Conservation (phyloP, 2,888 invertebrate species). For the Chelonus formosanus region DNA sequence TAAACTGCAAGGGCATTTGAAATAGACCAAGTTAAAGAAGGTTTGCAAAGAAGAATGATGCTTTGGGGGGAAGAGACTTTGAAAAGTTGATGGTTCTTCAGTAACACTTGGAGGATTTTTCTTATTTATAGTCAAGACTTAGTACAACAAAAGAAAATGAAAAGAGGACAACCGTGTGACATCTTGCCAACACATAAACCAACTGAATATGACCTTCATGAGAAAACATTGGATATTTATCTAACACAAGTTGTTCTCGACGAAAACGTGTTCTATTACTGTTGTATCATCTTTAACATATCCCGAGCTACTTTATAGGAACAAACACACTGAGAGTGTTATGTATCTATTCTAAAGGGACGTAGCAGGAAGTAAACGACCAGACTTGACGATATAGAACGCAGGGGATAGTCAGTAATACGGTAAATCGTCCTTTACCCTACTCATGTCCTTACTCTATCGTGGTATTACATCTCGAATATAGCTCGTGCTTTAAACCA, state of each 20-base stretch:
- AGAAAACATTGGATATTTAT: conserved; percentile 26
- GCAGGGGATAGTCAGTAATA: neutral
- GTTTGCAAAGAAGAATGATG: conserved; percentile 26
- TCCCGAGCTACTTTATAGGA: neutral
- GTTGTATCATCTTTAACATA: neutral
- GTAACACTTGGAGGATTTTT: conserved; percentile 25
- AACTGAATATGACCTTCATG: conserved; percentile 19
- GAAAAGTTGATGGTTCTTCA: conserved; percentile 26
- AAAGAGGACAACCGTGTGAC: conserved; percentile 1
- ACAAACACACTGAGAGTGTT: conserved; percentile 1
- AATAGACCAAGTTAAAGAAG: conserved; percentile 14
- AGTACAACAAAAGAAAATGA: neutral
- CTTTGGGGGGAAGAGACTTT: conserved; percentile 38
- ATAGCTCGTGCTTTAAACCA: too few species aligned
- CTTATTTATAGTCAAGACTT: conserved; percentile 16
- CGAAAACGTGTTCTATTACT: neutral
- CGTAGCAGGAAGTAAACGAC: neutral
- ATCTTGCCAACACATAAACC: conserved; percentile 18
- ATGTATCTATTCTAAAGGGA: conserved; percentile 10
- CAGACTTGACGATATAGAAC: neutral
- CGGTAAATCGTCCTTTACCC: neutral
- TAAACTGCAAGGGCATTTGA: neutral
- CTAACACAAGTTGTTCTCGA: conserved; percentile 5
- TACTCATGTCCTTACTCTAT: conserved; percentile 2
- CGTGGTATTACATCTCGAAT: too few species aligned